These are phyloP conservation scores for Micropterix aruncella DNA, from an alignment of 2,888 invertebrate species.

Conservation along the genomic window DNA sequence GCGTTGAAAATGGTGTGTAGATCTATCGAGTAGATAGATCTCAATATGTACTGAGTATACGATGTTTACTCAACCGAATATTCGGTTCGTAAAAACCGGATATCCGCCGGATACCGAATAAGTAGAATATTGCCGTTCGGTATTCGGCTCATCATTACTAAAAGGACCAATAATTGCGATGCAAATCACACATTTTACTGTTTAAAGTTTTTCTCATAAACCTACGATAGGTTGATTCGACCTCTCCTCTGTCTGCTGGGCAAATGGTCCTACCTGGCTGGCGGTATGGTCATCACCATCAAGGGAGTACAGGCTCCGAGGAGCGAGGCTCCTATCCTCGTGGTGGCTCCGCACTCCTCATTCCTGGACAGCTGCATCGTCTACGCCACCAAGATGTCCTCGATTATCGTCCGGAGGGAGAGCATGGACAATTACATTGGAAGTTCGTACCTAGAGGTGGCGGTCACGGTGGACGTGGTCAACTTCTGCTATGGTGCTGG, in stretches of 20 bases:
- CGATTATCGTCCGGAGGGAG: slow-evolving; percentile 71
- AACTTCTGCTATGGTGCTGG: slow-evolving; percentile 11
- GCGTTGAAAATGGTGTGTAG: too few species aligned
- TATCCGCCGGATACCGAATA: too few species aligned
- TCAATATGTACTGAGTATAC: too few species aligned
- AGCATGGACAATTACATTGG: slow-evolving; percentile 74
- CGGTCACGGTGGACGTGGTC: too few species aligned
- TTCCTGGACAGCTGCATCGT: slow-evolving; percentile 80
- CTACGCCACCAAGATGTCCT: slow-evolving; percentile 68
- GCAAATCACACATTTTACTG: too few species aligned
- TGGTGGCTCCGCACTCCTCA: slow-evolving; percentile 79
- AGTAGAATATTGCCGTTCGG: too few species aligned
- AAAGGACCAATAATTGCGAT: too few species aligned
- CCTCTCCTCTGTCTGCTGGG: slow-evolving; percentile 60
- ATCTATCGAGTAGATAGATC: too few species aligned
- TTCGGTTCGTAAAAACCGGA: too few species aligned
- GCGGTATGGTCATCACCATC: slow-evolving; percentile 63
- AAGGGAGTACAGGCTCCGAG: slow-evolving; percentile 63
- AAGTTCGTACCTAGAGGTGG: slow-evolving; percentile 52
- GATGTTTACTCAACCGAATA: too few species aligned
- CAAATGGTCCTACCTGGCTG: slow-evolving; percentile 57
- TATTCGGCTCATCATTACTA: too few species aligned
- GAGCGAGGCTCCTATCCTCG: slow-evolving; percentile 72
- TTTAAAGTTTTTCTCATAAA: too few species aligned
- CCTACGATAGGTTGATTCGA: slow-evolving; percentile 41